These are phyloP conservation scores for Mobula birostris DNA, from an alignment of 2,113 vertebrate genomes.

Conservation along the genomic window DNA sequence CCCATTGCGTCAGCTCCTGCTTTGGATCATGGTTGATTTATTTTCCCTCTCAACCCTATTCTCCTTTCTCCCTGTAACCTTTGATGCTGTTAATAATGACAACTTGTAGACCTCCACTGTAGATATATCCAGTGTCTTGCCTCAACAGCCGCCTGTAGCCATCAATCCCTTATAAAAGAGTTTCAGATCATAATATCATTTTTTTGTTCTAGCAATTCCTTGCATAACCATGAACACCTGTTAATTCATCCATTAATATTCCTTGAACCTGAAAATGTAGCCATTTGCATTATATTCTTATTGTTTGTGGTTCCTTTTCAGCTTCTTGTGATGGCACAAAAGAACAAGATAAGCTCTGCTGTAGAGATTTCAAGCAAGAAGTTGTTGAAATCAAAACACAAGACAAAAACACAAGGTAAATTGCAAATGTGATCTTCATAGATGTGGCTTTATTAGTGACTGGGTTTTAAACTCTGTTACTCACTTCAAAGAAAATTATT, in stretches of 20 bases:
- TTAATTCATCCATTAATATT: not conserved
- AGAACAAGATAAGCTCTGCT: not conserved
- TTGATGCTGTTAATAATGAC: too few species aligned
- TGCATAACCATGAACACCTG: not conserved
- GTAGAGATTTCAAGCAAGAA: slow-evolving; percentile 27
- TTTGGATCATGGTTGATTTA: too few species aligned
- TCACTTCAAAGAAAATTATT: not conserved
- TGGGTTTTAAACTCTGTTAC: not conserved
- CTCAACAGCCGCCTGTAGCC: too few species aligned
- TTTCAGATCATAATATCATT: not conserved
- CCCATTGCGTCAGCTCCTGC: too few species aligned
- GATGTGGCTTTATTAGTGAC: not conserved
- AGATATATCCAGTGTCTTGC: too few species aligned
- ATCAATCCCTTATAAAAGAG: not conserved
- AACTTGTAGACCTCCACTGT: too few species aligned
- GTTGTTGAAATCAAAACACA: slow-evolving; percentile 1
- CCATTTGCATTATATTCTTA: not conserved
- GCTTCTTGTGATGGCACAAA: slow-evolving; percentile 22
- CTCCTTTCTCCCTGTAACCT: too few species aligned
- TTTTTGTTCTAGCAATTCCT: not conserved
- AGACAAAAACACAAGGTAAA: slow-evolving; percentile 6
- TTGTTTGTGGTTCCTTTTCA: not conserved
- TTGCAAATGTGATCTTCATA: not conserved
- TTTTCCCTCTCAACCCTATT: too few species aligned
- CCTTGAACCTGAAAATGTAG: not conserved